Base-by-base conservation (phyloP, 2,113 vertebrate species). In the Actenoides hombroni region DNA sequence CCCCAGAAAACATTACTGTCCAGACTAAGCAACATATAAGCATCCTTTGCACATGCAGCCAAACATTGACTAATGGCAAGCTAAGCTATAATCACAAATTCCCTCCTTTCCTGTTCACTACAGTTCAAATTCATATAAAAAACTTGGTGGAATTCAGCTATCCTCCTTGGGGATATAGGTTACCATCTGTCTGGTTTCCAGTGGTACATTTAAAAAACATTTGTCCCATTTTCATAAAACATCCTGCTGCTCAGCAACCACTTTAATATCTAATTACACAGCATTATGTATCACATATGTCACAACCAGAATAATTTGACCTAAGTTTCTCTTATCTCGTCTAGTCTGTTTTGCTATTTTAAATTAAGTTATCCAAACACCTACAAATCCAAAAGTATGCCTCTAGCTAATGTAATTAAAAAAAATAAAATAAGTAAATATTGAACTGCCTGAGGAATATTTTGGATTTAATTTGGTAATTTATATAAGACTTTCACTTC, bases 161-260 rank as follows among this genome's bases (percentile, higher is more conserved):
- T 69, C 57, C 68, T 96, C 94, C 95, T 95, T 96, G 96, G 93
- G 94, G 94, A 93, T 86, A 81, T 81, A 92, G 79, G 85, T 92
- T 95, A 83, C 94, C 96, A 96, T 96, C 92, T 96, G 92, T 94
- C 93, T 95, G 69, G 64, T 92, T 96, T 96, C 85, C 95, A 92
- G 73, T 75, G 76, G 68, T 92, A 96, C 92, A 93, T 96, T 97
- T 93, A 88, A 96, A 95, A 92, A 94, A 84, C 94, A 96, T 96
- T 96, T 96, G 93, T 93, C 86, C 90, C 71, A 75, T 95, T 95
- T 93, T 94, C 80, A 93, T 84, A 93, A 88, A 95, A 90, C 90
- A 91, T 89, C 90, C 94, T 94, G 79, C 88, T 93, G 83, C 76
- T 96, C 83, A 95, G 94, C 76, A 97, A 95, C 92, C 83, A 71